Conservation (phyloP, 2,888 invertebrate species). For the Amorpha juglandis region DNA sequence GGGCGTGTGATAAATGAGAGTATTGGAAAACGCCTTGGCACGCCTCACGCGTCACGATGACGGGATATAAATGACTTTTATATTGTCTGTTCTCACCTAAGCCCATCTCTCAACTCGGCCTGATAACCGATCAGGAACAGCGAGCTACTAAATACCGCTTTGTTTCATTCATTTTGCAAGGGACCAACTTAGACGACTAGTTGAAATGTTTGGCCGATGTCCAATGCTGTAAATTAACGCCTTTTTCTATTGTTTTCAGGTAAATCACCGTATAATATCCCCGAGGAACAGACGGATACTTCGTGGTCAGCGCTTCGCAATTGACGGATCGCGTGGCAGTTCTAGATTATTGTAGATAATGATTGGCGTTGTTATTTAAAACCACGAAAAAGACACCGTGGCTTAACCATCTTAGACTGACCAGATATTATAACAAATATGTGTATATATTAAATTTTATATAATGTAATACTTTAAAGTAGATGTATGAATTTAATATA, state of each 20-base stretch:
- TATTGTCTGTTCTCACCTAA: conserved; percentile 80
- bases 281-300: conserved; percentile 57
- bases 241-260: conserved; percentile 81
- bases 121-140: conserved; percentile 72
- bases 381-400: not conserved
- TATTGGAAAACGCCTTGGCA: conserved; percentile 80
- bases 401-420: not conserved
- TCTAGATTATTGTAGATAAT: conserved; percentile 40
- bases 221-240: conserved; percentile 81
- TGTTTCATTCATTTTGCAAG: conserved; percentile 77
- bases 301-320: conserved; percentile 27
- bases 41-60: conserved; percentile 76
- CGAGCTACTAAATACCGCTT: conserved; percentile 64
- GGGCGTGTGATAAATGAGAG: conserved; percentile 79
- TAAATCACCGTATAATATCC: conserved; percentile 77
- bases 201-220: conserved; percentile 78
- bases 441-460: not conserved
- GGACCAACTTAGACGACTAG: conserved; percentile 75
- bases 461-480: not conserved
- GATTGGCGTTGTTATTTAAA: conserved; percentile 36
- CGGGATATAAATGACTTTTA: conserved; percentile 81
- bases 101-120: conserved; percentile 68
- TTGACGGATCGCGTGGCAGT: conserved; percentile 22
- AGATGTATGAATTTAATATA: conserved; percentile 22
- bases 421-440: not conserved